Evolutionary conservation across 2,113 vertebrate species (phyloP).

Genomic region (Crotalus helleri): DNA sequence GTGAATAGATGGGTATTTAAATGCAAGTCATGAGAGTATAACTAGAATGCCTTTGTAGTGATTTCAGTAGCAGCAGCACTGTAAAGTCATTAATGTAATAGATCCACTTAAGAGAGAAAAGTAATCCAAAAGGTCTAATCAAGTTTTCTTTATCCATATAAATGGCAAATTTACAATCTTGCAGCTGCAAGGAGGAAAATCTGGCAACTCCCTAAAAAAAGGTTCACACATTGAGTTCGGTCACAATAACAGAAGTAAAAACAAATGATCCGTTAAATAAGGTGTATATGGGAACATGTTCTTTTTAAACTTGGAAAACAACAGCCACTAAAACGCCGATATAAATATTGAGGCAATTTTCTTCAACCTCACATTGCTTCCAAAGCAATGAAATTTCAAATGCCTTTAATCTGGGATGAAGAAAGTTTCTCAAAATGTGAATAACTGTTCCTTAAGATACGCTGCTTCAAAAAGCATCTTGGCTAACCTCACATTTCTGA

Average conservation of each 20-base stretch:
- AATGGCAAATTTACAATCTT: background rate
- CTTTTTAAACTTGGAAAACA: background rate
- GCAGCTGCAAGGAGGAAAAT: background rate
- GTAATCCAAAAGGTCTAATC: background rate
- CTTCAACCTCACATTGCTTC: background rate
- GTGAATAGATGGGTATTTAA: background rate
- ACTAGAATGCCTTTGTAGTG: background rate
- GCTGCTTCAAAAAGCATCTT: background rate
- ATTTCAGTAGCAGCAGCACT: background rate
- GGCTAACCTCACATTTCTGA: background rate
- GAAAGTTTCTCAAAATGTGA: background rate
- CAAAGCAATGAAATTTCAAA: background rate
- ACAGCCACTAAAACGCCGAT: background rate
- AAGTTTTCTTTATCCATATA: background rate
- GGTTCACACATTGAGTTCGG: background rate
- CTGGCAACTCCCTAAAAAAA: background rate
- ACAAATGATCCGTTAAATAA: background rate
- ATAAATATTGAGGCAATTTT: background rate
- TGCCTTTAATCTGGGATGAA: background rate
- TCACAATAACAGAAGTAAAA: background rate
- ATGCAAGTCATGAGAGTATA: background rate
- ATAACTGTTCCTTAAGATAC: background rate
- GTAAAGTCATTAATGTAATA: background rate
- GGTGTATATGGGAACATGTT: background rate
- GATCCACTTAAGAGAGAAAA: background rate